Evolutionary conservation across 2,797 vertebrate species (phyloP), one percentile per base, ranked within the genome.

Genomic region (Serranus cabrilla): DNA sequence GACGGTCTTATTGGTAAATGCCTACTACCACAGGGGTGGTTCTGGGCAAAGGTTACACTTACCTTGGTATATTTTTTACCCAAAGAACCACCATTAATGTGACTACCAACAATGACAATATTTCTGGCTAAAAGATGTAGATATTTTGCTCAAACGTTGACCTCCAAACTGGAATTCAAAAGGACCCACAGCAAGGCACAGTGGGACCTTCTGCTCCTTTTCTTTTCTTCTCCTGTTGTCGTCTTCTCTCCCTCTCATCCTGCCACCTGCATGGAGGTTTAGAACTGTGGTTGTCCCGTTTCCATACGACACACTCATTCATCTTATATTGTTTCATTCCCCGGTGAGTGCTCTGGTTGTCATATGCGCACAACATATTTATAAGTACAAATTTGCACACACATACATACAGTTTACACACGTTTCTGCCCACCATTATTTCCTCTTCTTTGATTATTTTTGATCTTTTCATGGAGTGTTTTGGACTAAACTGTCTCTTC

Each of bases 301-400:
- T 80, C 69, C 82, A 91, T 83, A 59, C 8, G 61, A 85, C 76
- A 77, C 74, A 61, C 40, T 81, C 85, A 88, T 80, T 51, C 81
- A 83, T 85, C 81, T 67, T 73, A 51, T 76, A 63, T 56, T 64
- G 63, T 84, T 85, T 81, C 89, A 91, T 84, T 55, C 81, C 79
- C 60, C 31, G 54, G 76, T 89, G 87, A 91, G 87, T 89, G 89
- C 87, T 90, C 84, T 91, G 88, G 89, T 93, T 91, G 86, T 93
- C 86, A 83, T 49, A 62, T 43, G 27, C 78, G 81, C 80, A 84
- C 69, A 37, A 65, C 67, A 80, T 66, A 54, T 58, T 74, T 42
- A 64, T 46, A 45, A 61, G 65, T 40, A 65, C 75, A 86, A 54
- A 72, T 68, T 37, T 45, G 42, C 20, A 55, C 69, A 55, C 51